phyloP scores from a whole-genome alignment of 1,140 invertebrate genomes.

The Zaprionus nigranus region DNA sequence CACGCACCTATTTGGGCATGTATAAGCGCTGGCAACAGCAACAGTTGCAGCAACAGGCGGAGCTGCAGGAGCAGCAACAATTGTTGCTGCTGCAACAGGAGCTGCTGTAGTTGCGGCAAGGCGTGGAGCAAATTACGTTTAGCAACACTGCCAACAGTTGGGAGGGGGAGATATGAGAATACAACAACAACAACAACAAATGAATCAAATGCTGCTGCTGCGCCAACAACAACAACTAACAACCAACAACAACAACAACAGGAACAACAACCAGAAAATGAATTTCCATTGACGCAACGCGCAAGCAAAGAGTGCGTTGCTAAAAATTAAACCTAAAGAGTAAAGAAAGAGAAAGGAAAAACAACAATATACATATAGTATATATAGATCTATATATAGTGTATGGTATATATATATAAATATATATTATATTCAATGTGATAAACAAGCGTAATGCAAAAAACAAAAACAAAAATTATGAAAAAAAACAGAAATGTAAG shows the following conservation, averaged over 20 bases:
- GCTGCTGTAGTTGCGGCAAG: slow-evolving; percentile 51
- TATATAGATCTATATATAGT: slow-evolving; percentile 50
- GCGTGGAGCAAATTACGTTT: slow-evolving; percentile 9
- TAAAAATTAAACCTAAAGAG: slow-evolving; percentile 38
- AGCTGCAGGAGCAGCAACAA: slow-evolving; percentile 71
- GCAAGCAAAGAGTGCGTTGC: slow-evolving; percentile 41
- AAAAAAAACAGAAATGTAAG: slow-evolving; percentile 19
- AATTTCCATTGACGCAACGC: slow-evolving; percentile 55
- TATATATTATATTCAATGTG: slow-evolving; percentile 75
- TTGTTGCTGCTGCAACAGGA: slow-evolving; percentile 72
- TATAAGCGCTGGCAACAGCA: slow-evolving; percentile 77
- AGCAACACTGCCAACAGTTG: slow-evolving; percentile 36
- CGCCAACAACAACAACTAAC: slow-evolving; percentile 24
- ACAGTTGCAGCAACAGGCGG: slow-evolving; percentile 68
- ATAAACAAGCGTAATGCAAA: slow-evolving; percentile 78
- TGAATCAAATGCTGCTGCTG: slow-evolving; percentile 19
- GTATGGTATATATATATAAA: slow-evolving; percentile 58
- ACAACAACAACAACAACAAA: not conserved
- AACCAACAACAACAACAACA: slow-evolving; percentile 15
- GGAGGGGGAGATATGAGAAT: not conserved
- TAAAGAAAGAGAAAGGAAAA: slow-evolving; percentile 26
- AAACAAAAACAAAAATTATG: slow-evolving; percentile 46
- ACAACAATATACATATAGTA: slow-evolving; percentile 47
- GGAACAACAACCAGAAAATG: slow-evolving; percentile 36
- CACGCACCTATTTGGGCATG: slow-evolving; percentile 68